Evolutionary conservation across 2,797 vertebrate species (phyloP), one percentile per base, ranked within the genome.

Genomic region (Acanthiza pusilla): DNA sequence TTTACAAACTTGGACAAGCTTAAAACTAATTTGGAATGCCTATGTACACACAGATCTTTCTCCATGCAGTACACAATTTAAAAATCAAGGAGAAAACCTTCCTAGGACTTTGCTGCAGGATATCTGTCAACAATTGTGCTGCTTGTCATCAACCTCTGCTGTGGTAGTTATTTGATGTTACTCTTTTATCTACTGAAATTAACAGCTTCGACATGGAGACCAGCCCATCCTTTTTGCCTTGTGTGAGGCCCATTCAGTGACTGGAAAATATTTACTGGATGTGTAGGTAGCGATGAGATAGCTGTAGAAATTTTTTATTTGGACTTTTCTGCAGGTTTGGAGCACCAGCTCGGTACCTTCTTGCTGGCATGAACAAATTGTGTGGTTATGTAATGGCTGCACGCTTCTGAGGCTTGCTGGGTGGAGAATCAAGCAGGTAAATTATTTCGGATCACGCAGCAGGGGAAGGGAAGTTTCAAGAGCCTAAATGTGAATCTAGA

Each of bases 291-390:
- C 22, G 27, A 47, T 53, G 13, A 53, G 9, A 25, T 27, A 66
- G 16, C 10, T 43, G 30, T 9, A 65, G 60, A 89, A 76, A 82
- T 65, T 57, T 3, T 63, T 55, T 53, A 17, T 61, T 55, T 55
- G 5, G 16, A n/a, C 7, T 67, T 78, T n/a, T 45, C 38, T 73
- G 47, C 13, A 76, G 18, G 5, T 36, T 91, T 88, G 67, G 21
- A 65, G 30, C 42, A 72, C 9, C 51, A 68, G 32, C 23, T 55
- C 21, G 36, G 25, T 55, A 26, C 26, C 18, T 73, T 66, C 32
- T 5, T 3, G 1, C 19, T 11, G 5, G 5, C n/a, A 34, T 34
- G 22, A 38, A 4, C 34, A 19, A 5, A 5, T 26, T 48, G 10
- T 43, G 54, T 38, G 20, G 18, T 83, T 78, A 16, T 53, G 11